phyloP scores from a whole-genome alignment of 2,113 vertebrate species.

The Actenoides hombroni region DNA sequence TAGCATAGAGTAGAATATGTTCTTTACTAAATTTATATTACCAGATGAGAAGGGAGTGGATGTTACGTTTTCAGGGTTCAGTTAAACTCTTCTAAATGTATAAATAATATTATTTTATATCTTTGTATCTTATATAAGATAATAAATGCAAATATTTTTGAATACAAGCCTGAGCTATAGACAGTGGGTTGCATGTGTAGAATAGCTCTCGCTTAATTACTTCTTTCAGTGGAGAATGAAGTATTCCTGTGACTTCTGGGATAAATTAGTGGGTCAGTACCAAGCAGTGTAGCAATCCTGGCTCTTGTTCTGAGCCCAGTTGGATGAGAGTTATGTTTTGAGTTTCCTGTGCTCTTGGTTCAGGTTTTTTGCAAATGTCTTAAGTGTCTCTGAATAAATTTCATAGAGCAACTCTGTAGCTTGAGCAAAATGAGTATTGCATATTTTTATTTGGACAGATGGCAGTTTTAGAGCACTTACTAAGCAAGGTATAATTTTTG shows the following conservation, averaged over 20 bases:
- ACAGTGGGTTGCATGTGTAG: not conserved
- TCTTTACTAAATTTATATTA: not conserved
- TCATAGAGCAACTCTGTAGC: not conserved
- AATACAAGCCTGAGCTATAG: not conserved
- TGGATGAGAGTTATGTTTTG: not conserved
- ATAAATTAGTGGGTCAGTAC: not conserved
- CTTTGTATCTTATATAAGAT: not conserved
- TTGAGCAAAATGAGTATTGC: not conserved
- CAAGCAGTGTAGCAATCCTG: not conserved
- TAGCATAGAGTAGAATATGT: not conserved
- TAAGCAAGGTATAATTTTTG: not conserved
- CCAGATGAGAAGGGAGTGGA: not conserved
- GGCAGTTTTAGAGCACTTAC: constrained; percentile 18
- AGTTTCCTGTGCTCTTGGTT: not conserved
- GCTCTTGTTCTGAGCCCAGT: not conserved
- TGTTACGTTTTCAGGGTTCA: not conserved
- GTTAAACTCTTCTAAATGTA: not conserved
- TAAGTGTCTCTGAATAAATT: not conserved
- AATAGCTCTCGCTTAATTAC: not conserved
- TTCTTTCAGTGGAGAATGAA: not conserved
- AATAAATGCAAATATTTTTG: constrained; percentile 27
- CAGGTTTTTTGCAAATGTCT: not conserved
- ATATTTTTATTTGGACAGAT: not conserved
- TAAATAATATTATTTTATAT: not conserved
- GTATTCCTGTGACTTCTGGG: not conserved